Conservation (phyloP, 2,797 vertebrate species). For the Epinephelus awoara region DNA sequence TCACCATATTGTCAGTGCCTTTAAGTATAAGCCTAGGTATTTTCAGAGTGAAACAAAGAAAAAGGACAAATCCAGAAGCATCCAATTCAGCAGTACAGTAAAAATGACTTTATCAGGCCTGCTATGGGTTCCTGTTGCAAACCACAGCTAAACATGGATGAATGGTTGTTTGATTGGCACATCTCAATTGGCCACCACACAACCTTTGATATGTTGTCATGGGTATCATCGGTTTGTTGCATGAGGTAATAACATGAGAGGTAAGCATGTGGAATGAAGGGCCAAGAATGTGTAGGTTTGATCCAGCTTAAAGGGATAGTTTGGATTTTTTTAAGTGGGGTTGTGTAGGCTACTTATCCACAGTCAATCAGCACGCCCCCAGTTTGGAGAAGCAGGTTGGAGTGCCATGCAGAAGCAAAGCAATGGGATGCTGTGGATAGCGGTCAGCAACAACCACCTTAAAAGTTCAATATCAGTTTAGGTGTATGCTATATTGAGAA, state of each 20-base stretch:
- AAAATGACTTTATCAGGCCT: neutral
- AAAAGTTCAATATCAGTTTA: no score
- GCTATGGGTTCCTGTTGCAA: neutral
- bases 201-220: neutral
- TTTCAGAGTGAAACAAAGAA: slow-evolving; percentile 25
- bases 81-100: neutral
- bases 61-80: slow-evolving; percentile 13
- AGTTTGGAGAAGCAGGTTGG: no score
- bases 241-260: neutral
- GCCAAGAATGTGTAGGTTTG: neutral
- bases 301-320: no score
- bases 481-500: no score
- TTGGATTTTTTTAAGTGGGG: no score
- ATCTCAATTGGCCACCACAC: neutral
- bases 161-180: neutral
- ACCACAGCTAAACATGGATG: neutral
- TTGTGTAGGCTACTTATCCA: no score
- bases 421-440: no score
- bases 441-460: no score
- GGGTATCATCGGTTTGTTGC: neutral
- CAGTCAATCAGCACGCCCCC: no score
- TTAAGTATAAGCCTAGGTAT: slow-evolving; percentile 7
- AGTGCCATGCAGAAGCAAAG: no score
- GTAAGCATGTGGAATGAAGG: neutral
- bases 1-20: neutral